Percentiles rank a stretch among this genome's conserved stretches.
These are phyloP conservation scores for Metopia argyrocephala DNA, from an alignment of 2,888 invertebrate genomes.

Conservation along the genomic window DNA sequence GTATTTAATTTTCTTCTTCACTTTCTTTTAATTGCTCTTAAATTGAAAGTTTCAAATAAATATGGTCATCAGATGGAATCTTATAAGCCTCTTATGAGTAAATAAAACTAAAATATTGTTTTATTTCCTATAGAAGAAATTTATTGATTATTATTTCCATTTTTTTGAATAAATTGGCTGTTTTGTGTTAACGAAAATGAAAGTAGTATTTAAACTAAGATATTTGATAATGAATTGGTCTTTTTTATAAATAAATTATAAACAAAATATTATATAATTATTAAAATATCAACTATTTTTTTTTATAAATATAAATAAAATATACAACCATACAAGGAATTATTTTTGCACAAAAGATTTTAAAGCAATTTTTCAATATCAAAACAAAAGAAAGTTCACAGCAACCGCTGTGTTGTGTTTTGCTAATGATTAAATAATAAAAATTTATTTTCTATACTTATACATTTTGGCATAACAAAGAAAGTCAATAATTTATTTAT, in stretches of 20 bases:
- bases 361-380: conserved; percentile 4
- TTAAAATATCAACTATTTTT: not conserved
- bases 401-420: not conserved
- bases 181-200: conserved; percentile 17
- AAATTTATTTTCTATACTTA: not conserved
- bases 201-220: no score
- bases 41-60: not conserved
- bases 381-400: conserved; percentile 38
- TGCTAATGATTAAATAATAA: conserved; percentile 24
- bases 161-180: conserved; percentile 15
- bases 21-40: not conserved
- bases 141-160: not conserved
- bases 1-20: not conserved
- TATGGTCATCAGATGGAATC: not conserved
- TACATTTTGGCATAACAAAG: conserved; percentile 11
- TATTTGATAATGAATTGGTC: not conserved
- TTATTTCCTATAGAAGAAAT: not conserved
- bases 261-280: not conserved
- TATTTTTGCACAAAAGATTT: conserved; percentile 19
- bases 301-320: not conserved
- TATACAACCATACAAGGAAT: no score
- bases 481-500: conserved; percentile 21
- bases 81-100: not conserved
- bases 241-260: not conserved
- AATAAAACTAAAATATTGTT: not conserved